Evolutionary conservation across 2,888 invertebrate genomes (phyloP), one percentile per base, ranked within the genome.

Genomic region (Tryphoninae sp.): DNA sequence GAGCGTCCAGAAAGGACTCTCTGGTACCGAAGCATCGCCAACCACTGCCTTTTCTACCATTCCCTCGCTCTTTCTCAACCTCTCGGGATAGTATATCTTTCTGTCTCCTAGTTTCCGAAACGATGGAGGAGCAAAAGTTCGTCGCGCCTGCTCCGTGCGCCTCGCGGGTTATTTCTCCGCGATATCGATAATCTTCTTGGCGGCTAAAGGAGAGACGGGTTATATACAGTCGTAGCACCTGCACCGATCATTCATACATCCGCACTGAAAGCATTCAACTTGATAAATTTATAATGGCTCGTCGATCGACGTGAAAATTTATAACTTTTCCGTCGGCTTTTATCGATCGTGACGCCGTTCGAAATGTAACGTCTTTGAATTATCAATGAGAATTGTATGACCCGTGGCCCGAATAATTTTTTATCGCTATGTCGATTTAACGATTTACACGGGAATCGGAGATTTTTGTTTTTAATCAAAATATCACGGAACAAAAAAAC

Each of bases 161-260:
- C 23, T 53, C 23, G 26, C 19, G 19, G n/a, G 49, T 26, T 58
- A 49, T 67, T 82, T 75, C 59, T 67, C 49, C 65, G 53, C 51
- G 71, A 68, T 72, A 79, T 79, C 72, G 75, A 78, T 79, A 76
- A 82, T 68, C 76, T 79, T 77, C 62, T 79, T 79, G 79, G 62
- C 45, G 62, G 40, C 19, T 26, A 22, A 71, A 45, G 9, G 53
- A 61, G 26, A 33, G 40, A 22, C 58, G 45, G 16, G 3, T 51
- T 64, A 69, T 59, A 22, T 68, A 19, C 51, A 55, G 9, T 67
- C 33, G 13, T 33, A 9, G 2, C 6, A 13, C 9, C 9, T 64
- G n/a, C 42, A 42, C 19, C 42, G 8, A 42, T 64, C 62, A 19
- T 64, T 64, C 42, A 64, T 42, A 19, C 8, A 64, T 64, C 9